Conservation (phyloP, 2,797 vertebrate species). For the Ceryle rudis region DNA sequence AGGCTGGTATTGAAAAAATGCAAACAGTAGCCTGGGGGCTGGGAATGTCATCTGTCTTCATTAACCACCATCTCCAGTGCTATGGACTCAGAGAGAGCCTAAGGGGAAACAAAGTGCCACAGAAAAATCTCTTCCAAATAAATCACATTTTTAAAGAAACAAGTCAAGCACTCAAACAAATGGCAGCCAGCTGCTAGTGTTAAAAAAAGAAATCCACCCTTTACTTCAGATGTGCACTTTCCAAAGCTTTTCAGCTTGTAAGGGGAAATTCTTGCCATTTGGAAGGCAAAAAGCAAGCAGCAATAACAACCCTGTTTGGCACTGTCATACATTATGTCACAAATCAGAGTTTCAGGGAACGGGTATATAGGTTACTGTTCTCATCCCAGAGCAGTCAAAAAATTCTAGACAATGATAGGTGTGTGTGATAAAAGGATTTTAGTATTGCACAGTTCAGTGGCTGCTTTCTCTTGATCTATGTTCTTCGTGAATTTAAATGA, state of each 20-base stretch:
- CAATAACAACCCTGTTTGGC: neutral
- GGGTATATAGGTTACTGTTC: neutral
- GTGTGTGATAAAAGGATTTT: neutral
- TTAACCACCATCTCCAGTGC: conserved; percentile 41
- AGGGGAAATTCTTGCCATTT: conserved; percentile 15
- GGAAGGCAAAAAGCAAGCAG: neutral
- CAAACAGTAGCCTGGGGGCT: conserved; percentile 45
- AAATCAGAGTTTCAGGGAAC: neutral
- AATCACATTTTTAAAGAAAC: conserved; percentile 64
- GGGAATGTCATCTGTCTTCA: conserved; percentile 58
- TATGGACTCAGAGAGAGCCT: conserved; percentile 24
- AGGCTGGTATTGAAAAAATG: conserved; percentile 28
- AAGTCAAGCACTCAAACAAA: conserved; percentile 40
- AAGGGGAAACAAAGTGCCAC: conserved; percentile 45
- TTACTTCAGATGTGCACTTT: neutral
- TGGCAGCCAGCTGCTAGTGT: neutral
- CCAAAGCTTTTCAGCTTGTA: neutral
- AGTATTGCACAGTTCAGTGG: neutral
- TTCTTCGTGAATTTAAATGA: neutral
- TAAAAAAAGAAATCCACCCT: conserved; percentile 22
- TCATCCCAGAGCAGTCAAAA: neutral
- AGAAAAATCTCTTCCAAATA: conserved; percentile 53
- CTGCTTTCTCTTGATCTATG: neutral
- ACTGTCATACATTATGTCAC: neutral
- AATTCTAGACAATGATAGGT: neutral